A percentile compares a stretch with the other conserved stretches of the same genome.
Evolutionary conservation across 1,140 invertebrate genomes (phyloP).

Genomic region (Atopsyche davidsoni): DNA sequence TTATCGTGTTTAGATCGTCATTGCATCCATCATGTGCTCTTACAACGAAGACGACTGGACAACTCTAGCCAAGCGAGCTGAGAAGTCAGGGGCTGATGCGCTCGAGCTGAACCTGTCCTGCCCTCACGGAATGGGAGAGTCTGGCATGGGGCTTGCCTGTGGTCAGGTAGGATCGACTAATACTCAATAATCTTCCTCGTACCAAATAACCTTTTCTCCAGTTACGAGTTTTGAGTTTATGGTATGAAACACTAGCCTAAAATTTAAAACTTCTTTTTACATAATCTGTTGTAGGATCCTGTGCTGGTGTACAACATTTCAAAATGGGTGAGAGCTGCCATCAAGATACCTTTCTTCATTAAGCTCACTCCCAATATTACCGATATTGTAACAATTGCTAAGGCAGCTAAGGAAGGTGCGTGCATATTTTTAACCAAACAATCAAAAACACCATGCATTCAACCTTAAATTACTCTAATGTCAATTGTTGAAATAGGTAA

Average conservation of each 20-base stretch:
- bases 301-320: conserved; percentile 85
- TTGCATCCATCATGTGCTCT: conserved; percentile 95
- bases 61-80: conserved; percentile 69
- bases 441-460: too few relatives aligned
- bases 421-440: too few relatives aligned
- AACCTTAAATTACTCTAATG: not conserved
- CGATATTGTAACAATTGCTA: conserved; percentile 82
- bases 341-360: conserved; percentile 95
- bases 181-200: too few relatives aligned
- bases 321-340: conserved; percentile 75
- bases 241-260: too few relatives aligned
- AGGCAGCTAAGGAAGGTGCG: conserved; percentile 80
- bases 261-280: too few relatives aligned
- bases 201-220: too few relatives aligned
- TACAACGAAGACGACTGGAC: conserved; percentile 88
- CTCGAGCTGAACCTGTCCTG: conserved; percentile 95
- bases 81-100: conserved; percentile 85
- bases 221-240: too few relatives aligned
- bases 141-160: conserved; percentile 96
- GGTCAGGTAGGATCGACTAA: conserved; percentile 77
- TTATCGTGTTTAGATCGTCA: conserved; percentile 71
- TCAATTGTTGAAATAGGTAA: conserved; percentile 52
- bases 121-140: conserved; percentile 97
- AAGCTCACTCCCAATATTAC: conserved; percentile 98
- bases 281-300: conserved; percentile 67